Evolutionary conservation across 2,113 vertebrate genomes (phyloP), one percentile per base, ranked within the genome.

Genomic region (Verasper variegatus): DNA sequence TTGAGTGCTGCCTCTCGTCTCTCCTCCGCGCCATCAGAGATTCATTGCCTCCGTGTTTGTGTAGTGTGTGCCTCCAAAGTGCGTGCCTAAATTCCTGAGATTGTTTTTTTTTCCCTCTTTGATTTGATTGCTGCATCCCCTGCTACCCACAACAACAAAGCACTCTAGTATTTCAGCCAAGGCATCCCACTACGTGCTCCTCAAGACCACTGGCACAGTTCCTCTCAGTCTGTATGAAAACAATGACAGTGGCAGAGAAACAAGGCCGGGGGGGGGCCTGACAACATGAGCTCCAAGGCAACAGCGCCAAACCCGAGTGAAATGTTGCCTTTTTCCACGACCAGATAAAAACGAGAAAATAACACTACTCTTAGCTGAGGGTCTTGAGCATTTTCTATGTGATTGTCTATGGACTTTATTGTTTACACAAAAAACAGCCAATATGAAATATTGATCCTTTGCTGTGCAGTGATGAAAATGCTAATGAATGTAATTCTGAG

Each of bases 201-300:
- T 77, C 69, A 54, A 74, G 70, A 74, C 67, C 63, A 21, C 69
- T 67, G 74, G 65, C 70, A 31, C 35, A 40, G 51, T 40, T 71
- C 51, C 65, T 15, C 17, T 51, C 69, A 63, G 21, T 85, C 57
- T 85, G 61, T 75, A 64, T 55, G 55, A 80, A 74, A 78, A 72
- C 66, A 80, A 73, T 71, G 68, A 62, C 51, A 82, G 76, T 37
- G 60, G 13, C 56, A 31, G 59, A 42, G 26, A 76, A 77, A 76
- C 66, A 49, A 79, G 68, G 66, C 70, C 27, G 55, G 40, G 15
- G 8, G 8, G 47, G 62, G 75, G 1, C 37, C 57, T 47, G 60
- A 67, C 24, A 37, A 64, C 62, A 74, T 21, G 27, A 21, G 61
- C 62, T 78, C 17, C 51, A 55, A 45, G 73, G 45, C 73, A 68